These are phyloP conservation scores for Xylocopa sonorina DNA, from an alignment of 1,140 invertebrate species.

Conservation along the genomic window DNA sequence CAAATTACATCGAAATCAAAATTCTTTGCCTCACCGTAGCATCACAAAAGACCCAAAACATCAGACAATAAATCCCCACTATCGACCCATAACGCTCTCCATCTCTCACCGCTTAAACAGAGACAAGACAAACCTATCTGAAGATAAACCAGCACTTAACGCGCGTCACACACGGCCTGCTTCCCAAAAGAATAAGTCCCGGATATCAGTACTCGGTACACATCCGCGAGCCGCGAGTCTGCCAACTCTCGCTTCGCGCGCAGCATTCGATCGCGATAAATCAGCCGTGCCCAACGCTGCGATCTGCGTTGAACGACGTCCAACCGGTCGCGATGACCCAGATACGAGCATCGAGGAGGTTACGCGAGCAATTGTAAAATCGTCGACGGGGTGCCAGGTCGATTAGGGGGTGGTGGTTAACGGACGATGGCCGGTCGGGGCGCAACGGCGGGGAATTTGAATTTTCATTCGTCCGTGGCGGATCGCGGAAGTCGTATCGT, in stretches of 20 bases:
- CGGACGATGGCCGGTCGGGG: too few species aligned
- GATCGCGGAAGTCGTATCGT: constrained; percentile 50
- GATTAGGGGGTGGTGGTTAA: too few species aligned
- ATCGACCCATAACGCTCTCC: too few species aligned
- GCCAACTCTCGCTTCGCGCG: background rate
- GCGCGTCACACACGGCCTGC: too few species aligned
- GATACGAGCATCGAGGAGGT: constrained; percentile 8
- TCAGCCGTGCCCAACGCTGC: constrained; percentile 8
- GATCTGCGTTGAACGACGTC: constrained; percentile 12
- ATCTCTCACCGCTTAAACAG: too few species aligned
- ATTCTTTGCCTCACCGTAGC: too few species aligned
- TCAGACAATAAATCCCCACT: too few species aligned
- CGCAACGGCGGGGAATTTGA: constrained; percentile 17
- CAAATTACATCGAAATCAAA: too few species aligned
- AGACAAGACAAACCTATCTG: too few species aligned
- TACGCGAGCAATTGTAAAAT: constrained; percentile 29
- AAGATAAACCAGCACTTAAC: too few species aligned
- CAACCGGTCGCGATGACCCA: background rate
- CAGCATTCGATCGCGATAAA: constrained; percentile 6
- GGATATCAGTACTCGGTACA: background rate
- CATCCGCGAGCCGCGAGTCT: background rate
- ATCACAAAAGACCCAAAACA: too few species aligned
- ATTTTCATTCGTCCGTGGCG: constrained; percentile 50
- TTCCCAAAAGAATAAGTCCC: background rate
- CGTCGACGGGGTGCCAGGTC: background rate